Conservation (phyloP, 2,113 vertebrate genomes). For the Chamaea fasciata region DNA sequence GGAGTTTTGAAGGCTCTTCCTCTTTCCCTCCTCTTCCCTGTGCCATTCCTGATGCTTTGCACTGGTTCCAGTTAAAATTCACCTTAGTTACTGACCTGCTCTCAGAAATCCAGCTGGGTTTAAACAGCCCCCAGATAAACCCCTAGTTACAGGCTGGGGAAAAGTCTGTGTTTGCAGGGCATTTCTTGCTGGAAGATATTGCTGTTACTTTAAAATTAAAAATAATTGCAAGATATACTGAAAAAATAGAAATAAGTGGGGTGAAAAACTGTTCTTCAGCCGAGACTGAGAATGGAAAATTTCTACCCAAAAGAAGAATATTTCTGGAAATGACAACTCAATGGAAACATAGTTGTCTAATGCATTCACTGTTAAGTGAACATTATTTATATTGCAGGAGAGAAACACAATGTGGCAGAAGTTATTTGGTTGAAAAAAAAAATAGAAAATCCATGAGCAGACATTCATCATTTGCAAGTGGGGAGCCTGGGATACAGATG, state of each 20-base stretch:
- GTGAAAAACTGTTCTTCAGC: background rate
- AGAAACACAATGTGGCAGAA: background rate
- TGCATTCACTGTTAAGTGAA: constrained; percentile 29
- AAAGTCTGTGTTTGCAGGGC: background rate
- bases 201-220: constrained; percentile 10
- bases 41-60: background rate
- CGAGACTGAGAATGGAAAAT: constrained; percentile 4
- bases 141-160: background rate
- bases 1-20: background rate
- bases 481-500: background rate
- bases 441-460: background rate
- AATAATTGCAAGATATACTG: background rate
- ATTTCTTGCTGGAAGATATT: background rate
- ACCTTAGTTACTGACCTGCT: background rate
- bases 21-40: background rate
- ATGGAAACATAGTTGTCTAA: background rate
- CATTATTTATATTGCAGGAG: constrained; percentile 24
- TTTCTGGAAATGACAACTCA: constrained; percentile 34
- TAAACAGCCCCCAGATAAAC: background rate
- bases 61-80: background rate
- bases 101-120: background rate
- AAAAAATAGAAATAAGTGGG: background rate
- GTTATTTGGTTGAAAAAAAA: background rate
- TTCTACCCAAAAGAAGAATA: constrained; percentile 10
- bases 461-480: background rate